These are phyloP conservation scores for Gonioctena quinquepunctata DNA, from an alignment of 1,140 invertebrate genomes.

Conservation along the genomic window DNA sequence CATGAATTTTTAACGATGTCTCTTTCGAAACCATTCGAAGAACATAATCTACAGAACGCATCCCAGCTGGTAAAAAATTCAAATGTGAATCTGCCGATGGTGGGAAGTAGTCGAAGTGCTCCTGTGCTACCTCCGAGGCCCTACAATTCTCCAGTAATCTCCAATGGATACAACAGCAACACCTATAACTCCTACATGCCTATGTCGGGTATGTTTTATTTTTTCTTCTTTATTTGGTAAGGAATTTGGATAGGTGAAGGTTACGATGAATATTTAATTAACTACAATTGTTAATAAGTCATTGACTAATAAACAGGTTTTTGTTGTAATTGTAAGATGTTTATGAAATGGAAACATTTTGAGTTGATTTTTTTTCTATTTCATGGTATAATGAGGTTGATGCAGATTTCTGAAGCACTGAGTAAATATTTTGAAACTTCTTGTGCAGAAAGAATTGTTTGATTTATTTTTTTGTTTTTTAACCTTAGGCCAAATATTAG, in stretches of 20 bases:
- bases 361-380: too few relatives aligned
- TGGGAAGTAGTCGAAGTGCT: constrained; percentile 22
- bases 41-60: constrained; percentile 33
- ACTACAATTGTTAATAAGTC: neutral
- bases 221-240: too few relatives aligned
- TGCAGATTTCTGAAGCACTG: too few relatives aligned
- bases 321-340: too few relatives aligned
- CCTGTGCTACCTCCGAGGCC: constrained; percentile 50
- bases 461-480: too few relatives aligned
- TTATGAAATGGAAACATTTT: too few relatives aligned
- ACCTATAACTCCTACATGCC: constrained; percentile 33
- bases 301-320: neutral
- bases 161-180: constrained; percentile 18
- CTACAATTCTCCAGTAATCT: constrained; percentile 17
- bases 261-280: neutral
- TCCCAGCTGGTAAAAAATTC: constrained; percentile 32
- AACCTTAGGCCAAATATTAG: too few relatives aligned
- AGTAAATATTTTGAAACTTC: too few relatives aligned
- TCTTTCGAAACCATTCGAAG: constrained; percentile 8
- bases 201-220: constrained; percentile 26
- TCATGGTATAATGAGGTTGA: too few relatives aligned
- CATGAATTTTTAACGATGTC: neutral
- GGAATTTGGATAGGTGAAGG: neutral
- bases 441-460: too few relatives aligned
- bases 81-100: constrained; percentile 19